These are phyloP conservation scores for Allophyes oxyacanthae DNA, from an alignment of 2,888 invertebrate genomes.

Conservation along the genomic window DNA sequence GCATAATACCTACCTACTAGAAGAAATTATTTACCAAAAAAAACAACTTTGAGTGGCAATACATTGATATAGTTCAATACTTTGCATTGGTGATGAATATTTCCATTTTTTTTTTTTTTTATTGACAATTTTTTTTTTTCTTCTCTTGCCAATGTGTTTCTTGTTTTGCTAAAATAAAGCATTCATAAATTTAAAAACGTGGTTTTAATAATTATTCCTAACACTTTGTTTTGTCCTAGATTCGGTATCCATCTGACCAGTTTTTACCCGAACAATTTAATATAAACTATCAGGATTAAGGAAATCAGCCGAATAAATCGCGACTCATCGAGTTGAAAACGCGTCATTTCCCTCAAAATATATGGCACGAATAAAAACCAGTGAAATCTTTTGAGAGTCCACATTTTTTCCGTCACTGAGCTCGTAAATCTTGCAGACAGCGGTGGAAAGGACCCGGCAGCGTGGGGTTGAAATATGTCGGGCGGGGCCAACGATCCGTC, in stretches of 20 bases:
- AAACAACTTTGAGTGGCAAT: too few relatives aligned
- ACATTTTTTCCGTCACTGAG: constrained; percentile 73
- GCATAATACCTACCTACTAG: too few relatives aligned
- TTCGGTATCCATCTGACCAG: constrained; percentile 5
- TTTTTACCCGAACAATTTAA: constrained; percentile 26
- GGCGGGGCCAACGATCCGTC: constrained; percentile 68
- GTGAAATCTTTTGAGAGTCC: constrained; percentile 74
- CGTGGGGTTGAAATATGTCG: constrained; percentile 68
- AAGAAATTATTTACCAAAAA: too few relatives aligned
- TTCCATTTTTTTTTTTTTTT: too few relatives aligned
- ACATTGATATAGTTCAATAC: too few relatives aligned
- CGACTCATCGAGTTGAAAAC: constrained; percentile 62
- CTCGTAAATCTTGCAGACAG: constrained; percentile 74
- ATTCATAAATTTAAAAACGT: too few relatives aligned
- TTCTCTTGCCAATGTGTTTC: too few relatives aligned
- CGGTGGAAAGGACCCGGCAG: constrained; percentile 52
- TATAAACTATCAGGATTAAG: constrained; percentile 50
- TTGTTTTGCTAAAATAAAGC: too few relatives aligned
- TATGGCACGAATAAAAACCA: constrained; percentile 78
- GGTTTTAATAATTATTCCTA: too few relatives aligned
- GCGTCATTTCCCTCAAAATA: constrained; percentile 82
- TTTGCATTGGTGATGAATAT: too few relatives aligned
- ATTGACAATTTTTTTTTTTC: too few relatives aligned
- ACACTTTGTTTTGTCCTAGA: constrained; percentile 7
- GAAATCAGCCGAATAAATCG: constrained; percentile 68